A percentile compares a stretch with the other conserved stretches of the same genome.
These are phyloP conservation scores for Trilocha varians DNA, from an alignment of 2,888 invertebrate genomes.

Conservation along the genomic window DNA sequence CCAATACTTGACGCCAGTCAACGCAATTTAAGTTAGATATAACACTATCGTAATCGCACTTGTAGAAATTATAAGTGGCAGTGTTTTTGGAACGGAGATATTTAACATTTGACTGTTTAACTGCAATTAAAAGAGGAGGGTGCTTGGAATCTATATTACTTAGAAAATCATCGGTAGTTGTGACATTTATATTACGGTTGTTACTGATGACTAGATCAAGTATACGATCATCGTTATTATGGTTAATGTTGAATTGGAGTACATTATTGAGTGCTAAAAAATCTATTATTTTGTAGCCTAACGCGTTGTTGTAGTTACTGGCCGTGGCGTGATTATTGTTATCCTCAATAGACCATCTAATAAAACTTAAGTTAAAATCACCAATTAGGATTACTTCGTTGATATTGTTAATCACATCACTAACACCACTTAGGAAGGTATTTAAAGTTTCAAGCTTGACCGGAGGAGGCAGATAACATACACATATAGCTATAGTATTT, in stretches of 20 bases:
- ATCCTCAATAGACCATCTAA: too few species aligned
- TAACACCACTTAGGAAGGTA: too few species aligned
- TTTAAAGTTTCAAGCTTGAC: too few species aligned
- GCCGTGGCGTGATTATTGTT: background rate
- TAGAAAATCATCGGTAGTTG: background rate
- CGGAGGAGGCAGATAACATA: too few species aligned
- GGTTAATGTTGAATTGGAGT: conserved; percentile 1
- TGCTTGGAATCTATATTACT: background rate
- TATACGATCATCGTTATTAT: background rate
- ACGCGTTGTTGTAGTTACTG: background rate
- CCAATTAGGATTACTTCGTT: too few species aligned
- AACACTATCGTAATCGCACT: too few species aligned
- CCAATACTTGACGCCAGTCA: background rate
- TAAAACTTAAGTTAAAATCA: too few species aligned
- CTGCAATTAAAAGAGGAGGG: too few species aligned
- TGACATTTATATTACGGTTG: background rate
- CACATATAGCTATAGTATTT: too few species aligned
- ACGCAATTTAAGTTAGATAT: background rate
- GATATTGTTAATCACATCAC: too few species aligned
- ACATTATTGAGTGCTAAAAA: conserved; percentile 2
- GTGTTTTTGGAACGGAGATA: too few species aligned
- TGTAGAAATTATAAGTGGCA: background rate
- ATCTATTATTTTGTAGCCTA: conserved; percentile 1
- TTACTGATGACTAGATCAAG: conserved; percentile 3
- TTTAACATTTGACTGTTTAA: too few species aligned